Evolutionary conservation across 1,140 invertebrate genomes (phyloP).

Genomic region (Anoplolepis gracilipes): DNA sequence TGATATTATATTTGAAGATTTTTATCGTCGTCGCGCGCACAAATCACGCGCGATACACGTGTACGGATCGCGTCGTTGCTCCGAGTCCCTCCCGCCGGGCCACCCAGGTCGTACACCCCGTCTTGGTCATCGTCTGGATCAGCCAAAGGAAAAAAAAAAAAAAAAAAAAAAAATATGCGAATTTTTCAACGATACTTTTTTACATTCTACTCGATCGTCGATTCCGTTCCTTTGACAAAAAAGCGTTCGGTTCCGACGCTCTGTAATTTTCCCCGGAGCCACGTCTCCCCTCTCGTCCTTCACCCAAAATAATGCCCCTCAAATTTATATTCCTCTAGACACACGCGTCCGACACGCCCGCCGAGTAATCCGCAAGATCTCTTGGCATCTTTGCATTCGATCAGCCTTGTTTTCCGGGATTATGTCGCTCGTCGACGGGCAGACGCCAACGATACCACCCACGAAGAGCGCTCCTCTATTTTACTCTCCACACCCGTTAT

Average conservation of each 20-base stretch:
- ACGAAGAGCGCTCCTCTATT: conserved; percentile 42
- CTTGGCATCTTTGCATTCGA: conserved; percentile 9
- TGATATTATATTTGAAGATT: conserved; percentile 81
- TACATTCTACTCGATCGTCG: background rate
- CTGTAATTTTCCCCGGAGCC: too few species aligned
- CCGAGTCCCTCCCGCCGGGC: conserved; percentile 18
- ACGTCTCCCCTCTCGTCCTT: background rate
- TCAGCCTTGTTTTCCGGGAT: conserved; percentile 64
- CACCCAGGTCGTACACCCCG: conserved; percentile 68
- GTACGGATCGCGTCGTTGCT: background rate
- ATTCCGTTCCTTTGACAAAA: background rate
- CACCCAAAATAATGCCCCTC: too few species aligned
- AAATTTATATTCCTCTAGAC: background rate
- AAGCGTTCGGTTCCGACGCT: background rate
- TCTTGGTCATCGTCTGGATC: background rate
- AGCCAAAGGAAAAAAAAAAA: too few species aligned
- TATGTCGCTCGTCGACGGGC: background rate
- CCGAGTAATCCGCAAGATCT: conserved; percentile 9
- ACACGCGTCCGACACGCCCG: background rate
- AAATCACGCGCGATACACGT: conserved; percentile 32
- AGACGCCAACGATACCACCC: conserved; percentile 56
- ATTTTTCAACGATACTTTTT: background rate
- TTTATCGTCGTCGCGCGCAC: conserved; percentile 74
- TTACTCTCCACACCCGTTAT: conserved; percentile 25
- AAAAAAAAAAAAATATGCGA: background rate